Conservation (phyloP, 2,113 vertebrate species). For the Coryphaenoides rupestris region DNA sequence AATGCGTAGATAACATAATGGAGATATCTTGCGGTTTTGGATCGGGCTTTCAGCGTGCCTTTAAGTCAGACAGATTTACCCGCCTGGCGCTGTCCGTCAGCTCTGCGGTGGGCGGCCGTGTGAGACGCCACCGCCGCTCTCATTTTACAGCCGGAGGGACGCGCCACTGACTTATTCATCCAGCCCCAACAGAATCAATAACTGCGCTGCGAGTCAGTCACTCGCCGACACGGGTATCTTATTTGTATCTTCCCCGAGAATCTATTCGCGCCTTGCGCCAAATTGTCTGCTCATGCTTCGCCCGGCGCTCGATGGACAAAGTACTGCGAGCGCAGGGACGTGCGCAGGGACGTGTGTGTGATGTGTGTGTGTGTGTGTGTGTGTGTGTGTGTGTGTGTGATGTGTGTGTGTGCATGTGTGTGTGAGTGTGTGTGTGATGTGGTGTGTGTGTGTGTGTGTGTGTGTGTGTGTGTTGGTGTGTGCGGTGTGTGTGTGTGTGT, state of each 20-base stretch:
- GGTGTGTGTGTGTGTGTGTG: no score
- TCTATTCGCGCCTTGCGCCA: conserved; percentile 9
- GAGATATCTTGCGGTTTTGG: no score
- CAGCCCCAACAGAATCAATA: conserved; percentile 21
- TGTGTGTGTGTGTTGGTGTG: no score
- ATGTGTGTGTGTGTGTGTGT: no score
- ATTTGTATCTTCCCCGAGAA: conserved; percentile 16
- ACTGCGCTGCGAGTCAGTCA: not conserved
- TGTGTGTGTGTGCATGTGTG: no score
- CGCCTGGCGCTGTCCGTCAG: not conserved
- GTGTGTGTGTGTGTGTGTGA: no score
- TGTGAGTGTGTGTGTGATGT: no score
- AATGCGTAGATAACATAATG: no score
- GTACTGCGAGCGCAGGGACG: not conserved
- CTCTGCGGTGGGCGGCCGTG: not conserved
- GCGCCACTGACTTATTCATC: conserved; percentile 29
- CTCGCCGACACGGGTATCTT: conserved; percentile 16
- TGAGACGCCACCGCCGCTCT: not conserved
- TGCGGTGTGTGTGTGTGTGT: no score
- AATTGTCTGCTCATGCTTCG: not conserved
- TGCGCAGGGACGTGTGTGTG: no score
- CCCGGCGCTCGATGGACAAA: not conserved
- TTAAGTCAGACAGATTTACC: no score
- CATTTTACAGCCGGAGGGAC: conserved; percentile 11
- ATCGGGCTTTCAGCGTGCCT: no score